These are phyloP conservation scores for Troides helena DNA, from an alignment of 2,888 invertebrate species.

Conservation along the genomic window DNA sequence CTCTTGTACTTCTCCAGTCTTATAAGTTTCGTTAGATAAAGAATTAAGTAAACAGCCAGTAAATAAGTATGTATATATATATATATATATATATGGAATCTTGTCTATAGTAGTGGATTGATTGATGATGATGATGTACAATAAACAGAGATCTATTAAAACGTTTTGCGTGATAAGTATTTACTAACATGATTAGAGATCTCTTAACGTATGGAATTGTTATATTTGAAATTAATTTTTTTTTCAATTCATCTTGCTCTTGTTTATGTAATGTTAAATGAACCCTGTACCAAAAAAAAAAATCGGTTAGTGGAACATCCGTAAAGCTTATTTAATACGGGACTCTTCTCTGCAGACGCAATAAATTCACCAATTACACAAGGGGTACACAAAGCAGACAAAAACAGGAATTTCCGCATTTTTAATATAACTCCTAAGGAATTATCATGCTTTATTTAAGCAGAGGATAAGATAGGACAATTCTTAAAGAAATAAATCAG, in stretches of 20 bases:
- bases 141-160: too few relatives aligned
- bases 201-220: too few relatives aligned
- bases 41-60: too few relatives aligned
- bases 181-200: too few relatives aligned
- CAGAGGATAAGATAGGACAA: neutral
- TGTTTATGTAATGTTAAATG: neutral
- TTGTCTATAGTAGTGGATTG: too few relatives aligned
- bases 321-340: constrained; percentile 14
- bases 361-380: constrained; percentile 22
- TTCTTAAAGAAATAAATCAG: neutral
- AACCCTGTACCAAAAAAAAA: neutral
- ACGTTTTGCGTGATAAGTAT: too few relatives aligned
- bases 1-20: too few relatives aligned
- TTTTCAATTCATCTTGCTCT: neutral
- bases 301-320: constrained; percentile 11
- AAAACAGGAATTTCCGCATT: constrained; percentile 6
- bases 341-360: neutral
- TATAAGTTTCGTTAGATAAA: too few relatives aligned
- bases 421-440: neutral
- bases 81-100: too few relatives aligned
- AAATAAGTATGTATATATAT: too few relatives aligned
- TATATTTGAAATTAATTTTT: too few relatives aligned
- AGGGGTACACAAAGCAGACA: constrained; percentile 17
- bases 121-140: too few relatives aligned
- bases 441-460: neutral